phyloP scores from a whole-genome alignment of 1,140 invertebrate species.

The Drosophila truncata region DNA sequence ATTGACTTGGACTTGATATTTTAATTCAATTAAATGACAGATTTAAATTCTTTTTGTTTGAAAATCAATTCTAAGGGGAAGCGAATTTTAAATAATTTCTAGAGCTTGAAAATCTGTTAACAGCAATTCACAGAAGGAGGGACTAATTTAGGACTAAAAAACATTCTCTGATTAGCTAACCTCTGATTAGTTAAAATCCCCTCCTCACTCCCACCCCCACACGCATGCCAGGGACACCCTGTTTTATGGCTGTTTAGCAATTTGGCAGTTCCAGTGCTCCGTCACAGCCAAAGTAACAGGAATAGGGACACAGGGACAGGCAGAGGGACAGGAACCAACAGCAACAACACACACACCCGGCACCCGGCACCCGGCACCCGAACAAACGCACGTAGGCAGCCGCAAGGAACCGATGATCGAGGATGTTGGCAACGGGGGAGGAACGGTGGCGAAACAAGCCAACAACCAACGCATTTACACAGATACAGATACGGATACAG shows the following conservation, averaged over 20 bases:
- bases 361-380: conserved; percentile 53
- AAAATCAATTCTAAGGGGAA: no score
- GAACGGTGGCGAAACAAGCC: conserved; percentile 46
- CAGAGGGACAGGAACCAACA: conserved; percentile 30
- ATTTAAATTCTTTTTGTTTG: background rate
- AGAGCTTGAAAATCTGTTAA: no score
- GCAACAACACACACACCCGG: conserved; percentile 51
- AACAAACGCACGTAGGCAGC: conserved; percentile 40
- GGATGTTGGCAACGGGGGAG: conserved; percentile 15
- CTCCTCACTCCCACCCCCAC: conserved; percentile 18
- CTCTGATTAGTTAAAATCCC: conserved; percentile 13
- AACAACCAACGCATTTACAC: conserved; percentile 74
- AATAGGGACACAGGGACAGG: conserved; percentile 64
- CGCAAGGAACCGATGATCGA: conserved; percentile 14
- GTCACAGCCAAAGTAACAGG: conserved; percentile 59
- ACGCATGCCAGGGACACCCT: conserved; percentile 43
- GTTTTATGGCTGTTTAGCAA: conserved; percentile 31
- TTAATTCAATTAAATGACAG: background rate
- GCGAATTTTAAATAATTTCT: no score
- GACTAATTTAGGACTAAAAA: no score
- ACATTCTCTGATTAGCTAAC: background rate
- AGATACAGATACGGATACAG: conserved; percentile 76
- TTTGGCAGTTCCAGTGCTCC: conserved; percentile 28
- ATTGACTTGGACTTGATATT: background rate
- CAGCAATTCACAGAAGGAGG: no score